Base-by-base conservation (phyloP, 1,140 invertebrate genomes). In the Pantala flavescens region DNA sequence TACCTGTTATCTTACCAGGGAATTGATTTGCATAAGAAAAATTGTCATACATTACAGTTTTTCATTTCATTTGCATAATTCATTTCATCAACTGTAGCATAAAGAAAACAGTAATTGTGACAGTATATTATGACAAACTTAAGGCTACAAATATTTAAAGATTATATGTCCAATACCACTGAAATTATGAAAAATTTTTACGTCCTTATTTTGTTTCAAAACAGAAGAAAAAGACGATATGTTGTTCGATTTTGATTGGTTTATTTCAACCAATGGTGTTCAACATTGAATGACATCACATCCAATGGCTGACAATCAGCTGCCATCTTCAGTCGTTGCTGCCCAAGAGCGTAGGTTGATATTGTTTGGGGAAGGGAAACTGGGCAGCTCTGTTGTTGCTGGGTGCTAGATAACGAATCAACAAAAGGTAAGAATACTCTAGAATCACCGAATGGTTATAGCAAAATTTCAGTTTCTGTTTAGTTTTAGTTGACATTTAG, bases 161-260 rank as follows among this genome's bases (percentile, higher is more conserved):
- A 36, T 36, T 36, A 5, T 36, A 2, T 36, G 28, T n/a, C 28
- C 2, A 36, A 36, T 36, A 5, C 28, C 2, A 9, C 28, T 9
- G 28, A 5, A 9, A 36, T 5, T 36, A 36, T 36, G 28, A 36
- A n/a, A n/a, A n/a, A n/a, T n/a, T n/a, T 36, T 36, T 5, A 36
- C 28, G 28, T 36, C 28, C 3, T 36, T 36, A 63, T 63, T 63
- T 19, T 21, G 49, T 63, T 63, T 63, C n/a, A 5, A 63, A 19
- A 63, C 49, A 63, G n/a, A 63, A 63, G n/a, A 63, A 63, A 63
- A 63, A 63, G n/a, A 63, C n/a, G n/a, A 63, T 63, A 63, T 63
- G 49, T 63, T 63, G 49, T 63, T 19, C 12, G 5, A 19, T 19
- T 63, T 63, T 63, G 16, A 63, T 63, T 63, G 49, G 49, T 21